phyloP scores from a whole-genome alignment of 2,888 invertebrate genomes.

The Metopia argyrocephala region DNA sequence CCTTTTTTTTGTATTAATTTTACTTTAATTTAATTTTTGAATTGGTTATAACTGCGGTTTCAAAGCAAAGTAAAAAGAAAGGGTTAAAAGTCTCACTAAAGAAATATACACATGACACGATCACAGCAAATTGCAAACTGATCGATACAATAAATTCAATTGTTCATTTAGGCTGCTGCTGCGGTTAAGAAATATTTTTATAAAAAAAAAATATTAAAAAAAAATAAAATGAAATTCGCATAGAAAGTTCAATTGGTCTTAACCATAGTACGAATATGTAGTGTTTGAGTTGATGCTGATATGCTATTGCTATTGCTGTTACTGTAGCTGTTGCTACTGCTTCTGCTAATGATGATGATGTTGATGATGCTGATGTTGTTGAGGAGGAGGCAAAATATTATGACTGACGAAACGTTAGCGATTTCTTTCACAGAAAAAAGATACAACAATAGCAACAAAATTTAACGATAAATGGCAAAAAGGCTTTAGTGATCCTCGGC shows the following conservation, averaged over 20 bases:
- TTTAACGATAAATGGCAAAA: not conserved
- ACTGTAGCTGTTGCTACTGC: not conserved
- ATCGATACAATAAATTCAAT: conserved; percentile 60
- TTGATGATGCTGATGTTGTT: not conserved
- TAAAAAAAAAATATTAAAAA: conserved; percentile 22
- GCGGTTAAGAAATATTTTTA: conserved; percentile 39
- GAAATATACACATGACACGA: conserved; percentile 56
- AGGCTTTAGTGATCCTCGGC: conserved; percentile 49
- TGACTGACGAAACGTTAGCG: conserved; percentile 7
- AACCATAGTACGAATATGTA: conserved; percentile 51
- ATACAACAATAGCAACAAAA: not conserved
- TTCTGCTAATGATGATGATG: not conserved
- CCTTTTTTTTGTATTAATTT: not conserved
- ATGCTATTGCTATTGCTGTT: conserved; percentile 19
- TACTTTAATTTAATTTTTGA: not conserved
- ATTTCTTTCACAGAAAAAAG: conserved; percentile 25
- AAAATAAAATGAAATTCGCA: conserved; percentile 42
- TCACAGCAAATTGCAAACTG: conserved; percentile 65
- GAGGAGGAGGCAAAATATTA: conserved; percentile 40
- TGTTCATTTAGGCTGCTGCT: conserved; percentile 46
- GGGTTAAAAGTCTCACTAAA: conserved; percentile 48
- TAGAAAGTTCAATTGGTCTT: conserved; percentile 63
- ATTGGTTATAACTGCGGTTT: not conserved
- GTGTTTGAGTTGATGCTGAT: conserved; percentile 37
- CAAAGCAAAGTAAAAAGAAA: not conserved